Evolutionary conservation across 1,140 invertebrate genomes (phyloP), one percentile per base, ranked within the genome.

Genomic region (Panonychus citri): DNA sequence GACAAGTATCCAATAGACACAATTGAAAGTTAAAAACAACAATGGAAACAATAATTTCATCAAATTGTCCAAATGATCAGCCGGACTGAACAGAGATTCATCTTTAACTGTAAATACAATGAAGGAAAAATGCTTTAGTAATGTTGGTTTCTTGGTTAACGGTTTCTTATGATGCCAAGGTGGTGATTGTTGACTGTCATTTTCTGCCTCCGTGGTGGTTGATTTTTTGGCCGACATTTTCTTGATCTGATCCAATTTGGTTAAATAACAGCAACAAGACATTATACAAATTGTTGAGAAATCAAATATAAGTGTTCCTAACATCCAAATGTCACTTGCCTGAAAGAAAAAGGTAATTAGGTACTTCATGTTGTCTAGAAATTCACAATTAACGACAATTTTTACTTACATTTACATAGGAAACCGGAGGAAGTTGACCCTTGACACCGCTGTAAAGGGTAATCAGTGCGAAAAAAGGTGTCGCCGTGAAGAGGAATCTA

Each of bases 301-400:
- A 26, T n/a, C 28, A 25, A 52, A 52, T 10, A 52, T 24, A 17
- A 52, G 21, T 17, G 15, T n/a, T 5, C 21, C 28, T 5, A 52
- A 28, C 50, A 52, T 52, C 50, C 50, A 52, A 52, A 52, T 52
- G 24, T 52, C 50, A 25, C 21, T 46, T 46, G 42, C n/a, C 42
- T 19, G n/a, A 46, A n/a, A 10, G 17, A 19, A 10, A 7, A 17
- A 46, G 42, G 17, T 10, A 46, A 46, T 10, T 7, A 1, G 4
- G 42, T 17, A 19, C 5, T n/a, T 46, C 5, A 46, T 10, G 5
- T 19, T 7, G 17, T 46, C 21, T 17, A 46, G 24, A 46, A 12
- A 34, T 0, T 1, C 5, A 5, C 5, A 34, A 7, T 34, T 34
- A 12, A 12, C 30, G 5, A 34, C 12, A 7, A 34, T 12, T 34